These are phyloP conservation scores for Pantherophis guttatus DNA, from an alignment of 2,113 vertebrate genomes.

Conservation along the genomic window DNA sequence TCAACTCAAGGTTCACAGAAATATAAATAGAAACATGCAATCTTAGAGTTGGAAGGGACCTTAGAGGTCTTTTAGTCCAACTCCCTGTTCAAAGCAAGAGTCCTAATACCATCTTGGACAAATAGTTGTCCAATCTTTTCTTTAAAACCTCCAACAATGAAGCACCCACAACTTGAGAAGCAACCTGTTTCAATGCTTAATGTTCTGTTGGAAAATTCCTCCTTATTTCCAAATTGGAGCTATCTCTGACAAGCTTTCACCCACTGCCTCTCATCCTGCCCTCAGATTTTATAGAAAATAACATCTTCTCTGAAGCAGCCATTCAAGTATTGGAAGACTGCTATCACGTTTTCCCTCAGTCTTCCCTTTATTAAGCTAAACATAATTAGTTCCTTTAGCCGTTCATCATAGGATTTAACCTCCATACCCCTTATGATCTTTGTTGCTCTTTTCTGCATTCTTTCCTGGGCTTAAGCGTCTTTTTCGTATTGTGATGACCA, in stretches of 20 bases:
- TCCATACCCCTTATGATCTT: background rate
- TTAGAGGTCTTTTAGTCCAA: background rate
- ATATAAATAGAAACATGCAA: background rate
- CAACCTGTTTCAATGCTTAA: background rate
- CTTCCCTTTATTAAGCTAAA: background rate
- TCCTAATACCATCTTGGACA: background rate
- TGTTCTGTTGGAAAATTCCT: background rate
- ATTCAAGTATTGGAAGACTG: background rate
- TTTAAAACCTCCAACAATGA: background rate
- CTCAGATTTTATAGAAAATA: background rate
- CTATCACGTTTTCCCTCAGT: background rate
- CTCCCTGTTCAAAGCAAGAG: background rate
- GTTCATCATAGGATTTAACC: background rate
- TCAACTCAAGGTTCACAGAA: background rate
- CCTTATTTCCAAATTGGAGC: background rate
- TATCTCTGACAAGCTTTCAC: background rate
- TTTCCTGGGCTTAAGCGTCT: background rate
- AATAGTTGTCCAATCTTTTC: background rate
- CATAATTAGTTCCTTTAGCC: background rate
- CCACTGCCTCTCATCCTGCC: background rate
- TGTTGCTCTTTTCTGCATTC: background rate
- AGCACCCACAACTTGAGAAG: background rate
- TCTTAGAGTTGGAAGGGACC: background rate
- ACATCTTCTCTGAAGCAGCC: background rate
- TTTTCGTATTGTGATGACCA: background rate